A percentile compares a stretch with the other conserved stretches of the same genome.
phyloP scores from a whole-genome alignment of 2,797 vertebrate genomes.

The Ceryle rudis region DNA sequence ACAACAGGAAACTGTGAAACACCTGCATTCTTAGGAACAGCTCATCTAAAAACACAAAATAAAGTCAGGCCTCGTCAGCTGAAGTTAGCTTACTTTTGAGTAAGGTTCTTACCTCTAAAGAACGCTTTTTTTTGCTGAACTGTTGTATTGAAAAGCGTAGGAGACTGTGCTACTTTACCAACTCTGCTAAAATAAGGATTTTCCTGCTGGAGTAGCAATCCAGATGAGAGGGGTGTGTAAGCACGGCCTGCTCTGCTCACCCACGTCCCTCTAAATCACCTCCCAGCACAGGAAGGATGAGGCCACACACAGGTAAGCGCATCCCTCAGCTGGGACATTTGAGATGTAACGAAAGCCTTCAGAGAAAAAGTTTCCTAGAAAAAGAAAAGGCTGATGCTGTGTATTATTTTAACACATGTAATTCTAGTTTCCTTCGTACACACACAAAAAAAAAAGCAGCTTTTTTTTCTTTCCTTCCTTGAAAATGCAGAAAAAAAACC shows the following conservation, averaged over 20 bases:
- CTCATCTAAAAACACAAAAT: background rate
- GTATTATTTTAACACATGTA: rapidly evolving
- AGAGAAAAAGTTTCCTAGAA: background rate
- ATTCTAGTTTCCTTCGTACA: background rate
- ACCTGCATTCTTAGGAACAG: background rate
- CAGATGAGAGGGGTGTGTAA: rapidly evolving
- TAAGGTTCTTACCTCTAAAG: rapidly evolving
- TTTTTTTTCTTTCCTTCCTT: background rate
- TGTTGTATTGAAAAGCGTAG: rapidly evolving
- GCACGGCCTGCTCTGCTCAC: background rate
- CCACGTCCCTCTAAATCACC: background rate
- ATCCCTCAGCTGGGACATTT: background rate
- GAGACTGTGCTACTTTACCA: rapidly evolving
- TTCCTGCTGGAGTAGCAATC: background rate
- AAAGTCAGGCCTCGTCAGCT: background rate
- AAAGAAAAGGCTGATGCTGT: background rate
- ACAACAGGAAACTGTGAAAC: slow-evolving; percentile 9
- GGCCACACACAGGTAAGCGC: rapidly evolving
- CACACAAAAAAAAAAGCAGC: too few relatives aligned
- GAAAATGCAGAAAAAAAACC: background rate
- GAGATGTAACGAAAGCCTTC: background rate
- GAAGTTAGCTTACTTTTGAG: rapidly evolving
- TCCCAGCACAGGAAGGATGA: background rate
- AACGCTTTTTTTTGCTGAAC: background rate
- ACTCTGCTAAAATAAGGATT: background rate